Percentiles rank a stretch among this genome's conserved stretches.
phyloP scores from a whole-genome alignment of 2,888 invertebrate species.

The Rhodophaea formosa region DNA sequence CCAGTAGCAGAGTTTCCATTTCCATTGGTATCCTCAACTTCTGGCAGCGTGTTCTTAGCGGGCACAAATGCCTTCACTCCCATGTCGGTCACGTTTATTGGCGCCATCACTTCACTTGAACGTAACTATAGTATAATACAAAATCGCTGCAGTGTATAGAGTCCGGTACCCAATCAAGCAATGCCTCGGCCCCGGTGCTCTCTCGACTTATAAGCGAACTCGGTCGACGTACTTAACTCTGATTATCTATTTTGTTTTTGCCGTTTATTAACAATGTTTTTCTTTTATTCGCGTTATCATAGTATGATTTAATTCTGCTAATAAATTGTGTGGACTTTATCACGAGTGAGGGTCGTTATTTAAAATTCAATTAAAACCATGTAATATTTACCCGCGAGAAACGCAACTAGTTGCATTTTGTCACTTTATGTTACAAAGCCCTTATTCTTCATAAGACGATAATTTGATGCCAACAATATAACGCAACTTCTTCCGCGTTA shows the following conservation, averaged over 20 bases:
- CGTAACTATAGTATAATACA: slow-evolving; percentile 32
- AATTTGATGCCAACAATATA: too few species aligned
- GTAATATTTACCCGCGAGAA: too few species aligned
- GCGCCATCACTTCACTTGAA: slow-evolving; percentile 66
- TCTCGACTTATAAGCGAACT: slow-evolving; percentile 54
- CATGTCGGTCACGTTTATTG: slow-evolving; percentile 61
- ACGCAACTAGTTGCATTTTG: too few species aligned
- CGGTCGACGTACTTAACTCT: slow-evolving; percentile 30
- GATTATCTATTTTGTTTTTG: slow-evolving; percentile 17
- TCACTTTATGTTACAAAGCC: too few species aligned
- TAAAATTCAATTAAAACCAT: not conserved
- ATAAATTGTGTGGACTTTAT: slow-evolving; percentile 14
- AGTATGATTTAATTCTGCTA: slow-evolving; percentile 17
- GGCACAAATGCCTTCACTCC: slow-evolving; percentile 52
- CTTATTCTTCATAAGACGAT: too few species aligned
- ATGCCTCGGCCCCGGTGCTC: slow-evolving; percentile 44
- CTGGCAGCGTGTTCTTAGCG: slow-evolving; percentile 62
- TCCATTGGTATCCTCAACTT: slow-evolving; percentile 58
- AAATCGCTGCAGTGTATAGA: slow-evolving; percentile 40
- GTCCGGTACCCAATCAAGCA: slow-evolving; percentile 59
- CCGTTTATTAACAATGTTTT: slow-evolving; percentile 9
- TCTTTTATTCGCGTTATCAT: slow-evolving; percentile 8
- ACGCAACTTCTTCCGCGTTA: too few species aligned
- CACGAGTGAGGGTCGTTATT: not conserved
- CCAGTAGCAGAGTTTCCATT: slow-evolving; percentile 39